Evolutionary conservation across 2,888 invertebrate species (phyloP), one percentile per base, ranked within the genome.

Genomic region (Aromia moschata): DNA sequence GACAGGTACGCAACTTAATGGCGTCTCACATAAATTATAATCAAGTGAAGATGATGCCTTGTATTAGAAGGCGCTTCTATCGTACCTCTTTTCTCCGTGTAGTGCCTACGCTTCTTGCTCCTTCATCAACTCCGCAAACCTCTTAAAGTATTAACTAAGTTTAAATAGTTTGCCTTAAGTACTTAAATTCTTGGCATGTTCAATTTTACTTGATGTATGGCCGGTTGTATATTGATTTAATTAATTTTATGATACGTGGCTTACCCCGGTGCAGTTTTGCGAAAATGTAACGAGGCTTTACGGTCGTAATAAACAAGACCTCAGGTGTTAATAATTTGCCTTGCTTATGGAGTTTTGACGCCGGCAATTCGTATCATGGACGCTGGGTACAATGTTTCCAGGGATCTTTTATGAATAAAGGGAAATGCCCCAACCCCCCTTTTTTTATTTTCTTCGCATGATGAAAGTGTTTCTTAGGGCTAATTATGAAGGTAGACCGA

Each of bases 21-120:
- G 73, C 64, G 68, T 68, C 65, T 70, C 70, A 69, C 70, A 74
- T 75, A 75, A 75, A 74, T 75, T 74, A 74, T 74, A 74, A 75
- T 75, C 73, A 65, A 68, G 64, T 67, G 66, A 67, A 70, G 72
- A 69, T 73, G 73, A 73, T 70, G 75, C 67, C 68, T 70, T 68
- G 70, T 70, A 73, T 74, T 70, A 70, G 70, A 65, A 69, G 62
- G 62, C 61, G 60, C 51, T 41, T 57, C 20, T 44, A 37, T 20
- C n/a, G 17, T 40, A 14, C 12, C 52, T 40, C 51, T 55, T 57
- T 57, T 44, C 52, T 38, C 57, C 17, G 57, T 41, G 36, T 36
- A n/a, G 44, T n/a, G n/a, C n/a, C 64, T 41, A 47, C 31, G 43
- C 54, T 67, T 70, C 60, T 67, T 59, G 43, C 54, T 67, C 69